These are phyloP conservation scores for Limnephilus marmoratus DNA, from an alignment of 2,888 invertebrate species.

Conservation along the genomic window DNA sequence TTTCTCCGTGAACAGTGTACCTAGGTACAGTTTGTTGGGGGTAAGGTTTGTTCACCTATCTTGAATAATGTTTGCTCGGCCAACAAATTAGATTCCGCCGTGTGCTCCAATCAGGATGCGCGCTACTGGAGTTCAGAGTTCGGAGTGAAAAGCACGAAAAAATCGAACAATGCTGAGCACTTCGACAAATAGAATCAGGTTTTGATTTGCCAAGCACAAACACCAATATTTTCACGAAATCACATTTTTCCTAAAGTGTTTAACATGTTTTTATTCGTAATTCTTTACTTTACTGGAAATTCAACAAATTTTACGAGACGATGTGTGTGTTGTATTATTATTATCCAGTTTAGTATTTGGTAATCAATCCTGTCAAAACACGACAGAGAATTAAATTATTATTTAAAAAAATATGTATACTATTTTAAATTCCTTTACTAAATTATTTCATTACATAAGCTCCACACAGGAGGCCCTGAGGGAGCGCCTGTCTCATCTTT, in stretches of 20 bases:
- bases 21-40: neutral
- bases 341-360: too few relatives aligned
- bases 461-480: too few relatives aligned
- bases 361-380: too few relatives aligned
- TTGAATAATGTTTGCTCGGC: constrained; percentile 16
- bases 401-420: too few relatives aligned
- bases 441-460: too few relatives aligned
- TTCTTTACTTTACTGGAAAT: neutral
- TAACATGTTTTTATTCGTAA: neutral
- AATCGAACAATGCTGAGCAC: neutral
- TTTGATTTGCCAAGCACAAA: neutral
- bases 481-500: too few relatives aligned
- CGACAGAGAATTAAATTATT: too few relatives aligned
- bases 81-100: constrained; percentile 25
- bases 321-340: too few relatives aligned
- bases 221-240: neutral
- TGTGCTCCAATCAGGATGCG: constrained; percentile 14
- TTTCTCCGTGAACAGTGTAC: neutral
- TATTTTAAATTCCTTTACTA: too few relatives aligned
- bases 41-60: neutral
- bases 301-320: neutral
- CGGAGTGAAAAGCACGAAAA: neutral
- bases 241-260: neutral
- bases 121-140: neutral
- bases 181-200: neutral